Evolutionary conservation across 2,113 vertebrate genomes (phyloP).

Genomic region (Camelus dromedarius): DNA sequence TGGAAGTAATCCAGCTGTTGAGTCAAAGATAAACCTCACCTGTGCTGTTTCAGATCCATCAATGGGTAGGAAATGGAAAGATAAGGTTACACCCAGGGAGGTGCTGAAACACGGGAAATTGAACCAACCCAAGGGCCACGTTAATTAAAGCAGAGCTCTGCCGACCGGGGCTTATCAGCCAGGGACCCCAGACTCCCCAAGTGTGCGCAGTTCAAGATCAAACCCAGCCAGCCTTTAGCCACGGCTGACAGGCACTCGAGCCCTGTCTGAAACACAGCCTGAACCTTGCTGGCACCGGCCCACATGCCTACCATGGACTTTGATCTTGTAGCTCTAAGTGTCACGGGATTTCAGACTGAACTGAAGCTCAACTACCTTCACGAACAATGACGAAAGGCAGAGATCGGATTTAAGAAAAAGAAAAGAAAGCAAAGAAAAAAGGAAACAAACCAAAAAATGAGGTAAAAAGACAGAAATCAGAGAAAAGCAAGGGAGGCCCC

Average conservation of each 20-base stretch:
- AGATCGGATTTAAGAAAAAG: neutral
- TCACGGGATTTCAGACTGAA: conserved; percentile 53
- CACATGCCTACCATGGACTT: conserved; percentile 18
- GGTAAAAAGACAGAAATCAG: neutral
- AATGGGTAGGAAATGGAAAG: conserved; percentile 54
- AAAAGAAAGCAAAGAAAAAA: too few relatives aligned
- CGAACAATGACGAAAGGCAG: neutral
- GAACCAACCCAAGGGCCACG: conserved; percentile 39
- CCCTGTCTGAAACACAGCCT: conserved; percentile 3
- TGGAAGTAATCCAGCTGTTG: conserved; percentile 73
- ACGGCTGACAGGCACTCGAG: neutral
- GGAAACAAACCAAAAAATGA: too few relatives aligned
- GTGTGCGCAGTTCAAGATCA: neutral
- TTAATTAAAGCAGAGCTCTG: conserved; percentile 72
- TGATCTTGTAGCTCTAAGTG: conserved; percentile 50
- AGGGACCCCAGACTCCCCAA: neutral
- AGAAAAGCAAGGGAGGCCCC: neutral
- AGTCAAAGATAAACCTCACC: conserved; percentile 76
- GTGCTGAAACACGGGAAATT: conserved; percentile 71
- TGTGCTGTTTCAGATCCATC: conserved; percentile 76
- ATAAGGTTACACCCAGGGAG: conserved; percentile 70
- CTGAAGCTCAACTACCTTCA: conserved; percentile 28
- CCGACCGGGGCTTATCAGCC: conserved; percentile 51
- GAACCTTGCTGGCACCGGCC: neutral
- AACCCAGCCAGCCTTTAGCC: conserved; percentile 4